Percentiles rank a stretch among this genome's conserved stretches.
These are phyloP conservation scores for Lampropteryx suffumata DNA, from an alignment of 2,888 invertebrate species.

Conservation along the genomic window DNA sequence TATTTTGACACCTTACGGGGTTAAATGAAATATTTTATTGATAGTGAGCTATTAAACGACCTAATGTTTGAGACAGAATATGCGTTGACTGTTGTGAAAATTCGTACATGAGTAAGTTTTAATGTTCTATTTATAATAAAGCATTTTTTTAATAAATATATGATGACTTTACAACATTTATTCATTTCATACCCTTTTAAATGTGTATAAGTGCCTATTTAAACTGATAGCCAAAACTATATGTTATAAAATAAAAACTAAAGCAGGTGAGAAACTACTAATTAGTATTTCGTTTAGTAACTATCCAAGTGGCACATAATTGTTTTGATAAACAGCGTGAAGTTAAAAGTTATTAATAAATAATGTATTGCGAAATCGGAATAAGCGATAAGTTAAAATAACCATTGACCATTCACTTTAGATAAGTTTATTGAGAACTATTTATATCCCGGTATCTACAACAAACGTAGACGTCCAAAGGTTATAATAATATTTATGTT, in stretches of 20 bases:
- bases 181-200: too few species aligned
- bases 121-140: constrained; percentile 77
- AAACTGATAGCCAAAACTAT: too few species aligned
- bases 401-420: neutral
- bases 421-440: neutral
- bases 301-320: too few species aligned
- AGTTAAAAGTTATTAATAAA: too few species aligned
- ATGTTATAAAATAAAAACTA: too few species aligned
- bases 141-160: constrained; percentile 68
- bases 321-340: too few species aligned
- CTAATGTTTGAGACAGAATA: constrained; percentile 42
- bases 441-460: neutral
- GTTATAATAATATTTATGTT: neutral
- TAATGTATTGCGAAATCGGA: neutral
- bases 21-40: constrained; percentile 48
- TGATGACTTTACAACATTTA: too few species aligned
- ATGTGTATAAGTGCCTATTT: constrained; percentile 17
- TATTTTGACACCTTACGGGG: constrained; percentile 27
- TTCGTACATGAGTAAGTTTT: constrained; percentile 60
- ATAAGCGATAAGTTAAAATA: neutral
- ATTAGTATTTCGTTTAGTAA: too few species aligned
- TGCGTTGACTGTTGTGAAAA: constrained; percentile 59
- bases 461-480: neutral
- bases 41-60: constrained; percentile 47
- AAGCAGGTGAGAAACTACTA: too few species aligned